phyloP scores from a whole-genome alignment of 2,113 vertebrate species.

The Cyprinus carpio region DNA sequence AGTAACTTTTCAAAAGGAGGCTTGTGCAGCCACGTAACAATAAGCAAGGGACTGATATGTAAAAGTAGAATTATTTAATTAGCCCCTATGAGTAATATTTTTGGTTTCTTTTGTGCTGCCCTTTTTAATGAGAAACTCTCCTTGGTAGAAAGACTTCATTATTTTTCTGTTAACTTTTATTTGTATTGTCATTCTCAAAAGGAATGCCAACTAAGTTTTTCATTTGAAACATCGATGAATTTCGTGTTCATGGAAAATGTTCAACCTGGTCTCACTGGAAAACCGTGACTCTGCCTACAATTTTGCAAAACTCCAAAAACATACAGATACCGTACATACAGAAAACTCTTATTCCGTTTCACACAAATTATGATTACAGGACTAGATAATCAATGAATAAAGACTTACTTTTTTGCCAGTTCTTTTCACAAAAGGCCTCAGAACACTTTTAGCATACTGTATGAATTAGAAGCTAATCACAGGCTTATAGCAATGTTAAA shows the following conservation, averaged over 20 bases:
- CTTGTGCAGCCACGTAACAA: slow-evolving; percentile 65
- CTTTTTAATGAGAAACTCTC: slow-evolving; percentile 54
- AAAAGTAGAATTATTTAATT: slow-evolving; percentile 57
- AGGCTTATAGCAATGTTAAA: too few species aligned
- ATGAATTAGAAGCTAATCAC: too few species aligned
- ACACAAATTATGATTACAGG: not conserved
- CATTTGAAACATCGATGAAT: not conserved
- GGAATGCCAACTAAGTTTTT: not conserved
- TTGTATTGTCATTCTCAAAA: slow-evolving; percentile 40
- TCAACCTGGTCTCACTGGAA: not conserved
- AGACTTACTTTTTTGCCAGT: not conserved
- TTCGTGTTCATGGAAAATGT: not conserved
- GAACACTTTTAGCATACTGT: not conserved
- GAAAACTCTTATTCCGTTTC: not conserved
- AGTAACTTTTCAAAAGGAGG: slow-evolving; percentile 72
- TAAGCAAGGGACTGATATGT: slow-evolving; percentile 67
- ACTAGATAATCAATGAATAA: not conserved
- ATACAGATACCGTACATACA: not conserved
- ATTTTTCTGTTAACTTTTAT: slow-evolving; percentile 50
- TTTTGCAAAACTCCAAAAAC: not conserved
- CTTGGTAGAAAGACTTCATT: slow-evolving; percentile 49
- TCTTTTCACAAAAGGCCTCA: not conserved
- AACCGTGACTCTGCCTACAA: not conserved
- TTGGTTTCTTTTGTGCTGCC: slow-evolving; percentile 60
- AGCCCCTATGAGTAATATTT: slow-evolving; percentile 68